phyloP scores from a whole-genome alignment of 2,113 vertebrate species.

The Macrotus californicus region DNA sequence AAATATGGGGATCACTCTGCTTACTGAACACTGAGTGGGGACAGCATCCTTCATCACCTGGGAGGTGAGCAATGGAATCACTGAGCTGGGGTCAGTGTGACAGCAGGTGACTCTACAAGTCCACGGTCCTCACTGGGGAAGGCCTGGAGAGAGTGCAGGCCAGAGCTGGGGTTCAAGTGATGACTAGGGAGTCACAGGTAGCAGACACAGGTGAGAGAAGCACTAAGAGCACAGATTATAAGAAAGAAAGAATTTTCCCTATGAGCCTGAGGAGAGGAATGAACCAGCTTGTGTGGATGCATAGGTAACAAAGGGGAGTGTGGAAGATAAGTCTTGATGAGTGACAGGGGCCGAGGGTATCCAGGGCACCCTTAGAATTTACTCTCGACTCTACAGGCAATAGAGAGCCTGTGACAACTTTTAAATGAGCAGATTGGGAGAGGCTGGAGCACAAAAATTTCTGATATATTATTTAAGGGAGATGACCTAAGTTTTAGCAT shows the following conservation, averaged over 20 bases:
- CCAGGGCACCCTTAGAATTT: not conserved
- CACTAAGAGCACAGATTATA: not conserved
- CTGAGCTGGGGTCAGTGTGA: not conserved
- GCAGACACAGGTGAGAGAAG: not conserved
- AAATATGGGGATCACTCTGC: not conserved
- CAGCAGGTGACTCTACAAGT: not conserved
- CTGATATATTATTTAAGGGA: not conserved
- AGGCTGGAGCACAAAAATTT: not conserved
- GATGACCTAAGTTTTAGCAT: not conserved
- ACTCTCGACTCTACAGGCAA: not conserved
- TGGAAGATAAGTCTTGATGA: not conserved
- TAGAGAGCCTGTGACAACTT: not conserved
- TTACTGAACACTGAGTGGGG: not conserved
- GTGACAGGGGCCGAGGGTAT: not conserved
- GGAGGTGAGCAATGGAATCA: not conserved
- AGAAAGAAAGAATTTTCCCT: not conserved
- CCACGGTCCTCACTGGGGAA: not conserved
- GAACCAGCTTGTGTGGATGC: not conserved
- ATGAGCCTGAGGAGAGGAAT: not conserved
- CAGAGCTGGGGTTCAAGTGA: not conserved
- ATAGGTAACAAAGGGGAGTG: not conserved
- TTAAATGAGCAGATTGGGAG: not conserved
- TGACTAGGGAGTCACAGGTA: not conserved
- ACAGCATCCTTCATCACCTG: not conserved
- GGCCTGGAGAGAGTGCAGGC: not conserved